Evolutionary conservation across 2,797 vertebrate genomes (phyloP).

Genomic region (Prionace glauca): DNA sequence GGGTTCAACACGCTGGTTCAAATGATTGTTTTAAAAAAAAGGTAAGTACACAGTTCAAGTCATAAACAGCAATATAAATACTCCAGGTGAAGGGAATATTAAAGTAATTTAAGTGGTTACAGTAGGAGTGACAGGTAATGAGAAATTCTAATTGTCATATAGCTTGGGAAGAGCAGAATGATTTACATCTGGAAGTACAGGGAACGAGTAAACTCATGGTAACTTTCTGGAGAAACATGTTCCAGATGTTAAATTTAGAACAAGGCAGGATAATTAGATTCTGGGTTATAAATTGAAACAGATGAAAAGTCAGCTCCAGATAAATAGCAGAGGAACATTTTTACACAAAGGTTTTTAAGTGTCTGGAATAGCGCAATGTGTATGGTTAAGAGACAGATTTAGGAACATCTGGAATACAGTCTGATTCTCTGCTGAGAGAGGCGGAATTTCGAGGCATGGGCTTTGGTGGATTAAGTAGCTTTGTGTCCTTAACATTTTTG

Average conservation of each 20-base stretch:
- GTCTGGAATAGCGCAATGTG: background rate
- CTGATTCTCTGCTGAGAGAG: background rate
- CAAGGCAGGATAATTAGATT: background rate
- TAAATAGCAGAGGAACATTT: background rate
- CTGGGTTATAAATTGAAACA: background rate
- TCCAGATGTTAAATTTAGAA: background rate
- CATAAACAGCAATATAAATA: background rate
- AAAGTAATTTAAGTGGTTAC: background rate
- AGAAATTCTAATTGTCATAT: background rate
- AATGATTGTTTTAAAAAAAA: background rate
- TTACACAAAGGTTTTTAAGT: background rate
- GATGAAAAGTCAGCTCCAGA: background rate
- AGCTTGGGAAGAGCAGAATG: background rate
- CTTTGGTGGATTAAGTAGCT: background rate
- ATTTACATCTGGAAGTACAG: background rate
- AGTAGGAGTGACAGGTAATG: background rate
- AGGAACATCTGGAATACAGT: background rate
- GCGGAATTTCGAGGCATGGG: background rate
- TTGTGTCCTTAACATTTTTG: background rate
- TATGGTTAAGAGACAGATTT: background rate
- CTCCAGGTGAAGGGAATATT: background rate
- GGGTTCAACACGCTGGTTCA: background rate
- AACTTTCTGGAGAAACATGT: background rate
- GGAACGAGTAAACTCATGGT: background rate
- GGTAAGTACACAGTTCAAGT: background rate